Conservation (phyloP, 2,888 invertebrate genomes). For the Oxycera nigricornis region DNA sequence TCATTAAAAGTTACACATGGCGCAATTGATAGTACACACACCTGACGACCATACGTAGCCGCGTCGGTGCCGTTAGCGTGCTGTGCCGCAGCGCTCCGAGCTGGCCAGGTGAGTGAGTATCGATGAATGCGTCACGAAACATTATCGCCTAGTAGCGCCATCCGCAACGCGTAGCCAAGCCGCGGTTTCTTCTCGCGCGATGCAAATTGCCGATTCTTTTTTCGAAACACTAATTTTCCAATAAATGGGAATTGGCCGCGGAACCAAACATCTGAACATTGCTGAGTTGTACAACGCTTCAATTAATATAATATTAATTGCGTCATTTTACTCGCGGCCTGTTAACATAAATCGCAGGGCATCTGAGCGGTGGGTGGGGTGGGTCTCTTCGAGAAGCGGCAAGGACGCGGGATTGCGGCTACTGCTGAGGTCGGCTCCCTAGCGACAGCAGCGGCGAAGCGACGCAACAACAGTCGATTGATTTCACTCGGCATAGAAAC, state of each 20-base stretch:
- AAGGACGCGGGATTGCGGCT: not conserved
- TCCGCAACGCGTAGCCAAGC: not conserved
- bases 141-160: too few species aligned
- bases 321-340: constrained; percentile 18
- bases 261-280: constrained; percentile 23
- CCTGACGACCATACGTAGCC: not conserved
- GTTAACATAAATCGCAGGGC: not conserved
- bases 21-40: constrained; percentile 27
- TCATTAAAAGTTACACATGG: constrained; percentile 31
- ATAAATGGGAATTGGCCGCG: constrained; percentile 25
- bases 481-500: not conserved
- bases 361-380: not conserved
- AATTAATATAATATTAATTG: constrained; percentile 37
- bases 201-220: not conserved
- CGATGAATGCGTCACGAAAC: not conserved
- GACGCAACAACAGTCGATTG: not conserved
- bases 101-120: not conserved
- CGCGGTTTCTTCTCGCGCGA: not conserved
- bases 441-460: not conserved
- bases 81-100: not conserved
- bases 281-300: constrained; percentile 28
- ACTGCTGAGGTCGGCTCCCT: constrained; percentile 3
- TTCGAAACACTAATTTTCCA: constrained; percentile 31
- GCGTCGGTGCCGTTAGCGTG: not conserved
- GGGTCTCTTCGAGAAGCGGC: not conserved